Base-by-base conservation (phyloP, 2,797 vertebrate species). In the Tenualosa ilisha region DNA sequence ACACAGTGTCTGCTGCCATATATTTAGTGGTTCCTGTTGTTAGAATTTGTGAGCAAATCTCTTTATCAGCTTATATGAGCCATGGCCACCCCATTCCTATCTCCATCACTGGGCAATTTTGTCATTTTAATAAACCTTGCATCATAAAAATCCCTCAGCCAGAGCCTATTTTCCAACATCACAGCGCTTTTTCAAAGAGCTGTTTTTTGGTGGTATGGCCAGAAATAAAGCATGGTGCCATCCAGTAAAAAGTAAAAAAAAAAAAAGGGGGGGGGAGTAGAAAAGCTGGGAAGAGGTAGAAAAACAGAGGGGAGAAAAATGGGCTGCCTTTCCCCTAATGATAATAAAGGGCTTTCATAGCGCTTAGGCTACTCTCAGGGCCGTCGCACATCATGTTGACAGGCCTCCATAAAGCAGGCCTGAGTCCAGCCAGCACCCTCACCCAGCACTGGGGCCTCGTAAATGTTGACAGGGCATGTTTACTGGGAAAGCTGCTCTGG, bases 91-190 rank as follows among this genome's bases (percentile, higher is more conserved):
- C 49, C 79, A 63, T 82, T 53, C 86, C 85, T 83, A 65, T 79
- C 85, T 88, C 86, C 88, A 31, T 81, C 68, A 50, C 40, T 43
- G 40, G 72, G 72, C 72, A 79, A 79, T 43, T 81, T 63, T 61
- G 85, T 89, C 89, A 93, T 93, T 94, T 93, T 92, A 93, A 93
- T 94, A 94, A 93, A 90, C 91, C 87, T 91, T 86, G 93, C 94
- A 94, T 94, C 93, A 91, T 94, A 94, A 94, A 94, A 94, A 92
- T 92, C 92, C 88, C 88, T 95, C 93, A 94, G 91, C 91, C 93
- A 91, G 94, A 92, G 93, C 72, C 72, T 79, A 79, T 79, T 79
- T 79, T 46, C 72, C 43, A 79, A 79, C 72, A 37, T 46, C 72
- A 79, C 22, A 91, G 91, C 85, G 91, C 93, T 93, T 89, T 90